A percentile compares a stretch with the other conserved stretches of the same genome.
Conservation (phyloP, 2,888 invertebrate species). For the Tholera decimalis region DNA sequence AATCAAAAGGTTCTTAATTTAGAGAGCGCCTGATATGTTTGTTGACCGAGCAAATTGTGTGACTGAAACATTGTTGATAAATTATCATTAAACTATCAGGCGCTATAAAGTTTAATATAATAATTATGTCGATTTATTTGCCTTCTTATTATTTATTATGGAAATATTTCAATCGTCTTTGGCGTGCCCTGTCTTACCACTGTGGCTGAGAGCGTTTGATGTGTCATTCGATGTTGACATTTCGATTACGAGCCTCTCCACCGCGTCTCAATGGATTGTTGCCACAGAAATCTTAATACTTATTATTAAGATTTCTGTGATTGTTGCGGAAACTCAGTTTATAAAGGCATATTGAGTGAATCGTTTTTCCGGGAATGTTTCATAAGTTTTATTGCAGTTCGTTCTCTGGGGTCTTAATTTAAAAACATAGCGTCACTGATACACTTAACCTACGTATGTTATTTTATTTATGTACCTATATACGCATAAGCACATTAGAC, state of each 20-base stretch:
- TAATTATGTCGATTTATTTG: not conserved
- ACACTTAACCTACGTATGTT: too few species aligned
- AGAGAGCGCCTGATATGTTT: constrained; percentile 10
- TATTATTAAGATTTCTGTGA: too few species aligned
- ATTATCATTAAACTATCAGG: constrained; percentile 18
- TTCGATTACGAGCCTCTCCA: not conserved
- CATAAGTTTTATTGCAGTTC: constrained; percentile 2
- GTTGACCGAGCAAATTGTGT: not conserved
- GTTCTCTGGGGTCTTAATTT: not conserved
- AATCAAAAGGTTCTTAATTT: not conserved
- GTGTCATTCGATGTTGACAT: not conserved
- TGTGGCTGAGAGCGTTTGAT: not conserved
- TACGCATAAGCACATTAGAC: too few species aligned
- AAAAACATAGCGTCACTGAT: not conserved
- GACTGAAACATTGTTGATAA: not conserved
- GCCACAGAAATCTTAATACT: too few species aligned
- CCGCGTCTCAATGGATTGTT: not conserved
- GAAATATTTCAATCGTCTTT: not conserved
- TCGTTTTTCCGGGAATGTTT: constrained; percentile 1
- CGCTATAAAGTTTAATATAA: too few species aligned
- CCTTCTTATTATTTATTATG: not conserved
- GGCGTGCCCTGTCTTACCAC: not conserved
- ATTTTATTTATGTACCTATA: too few species aligned
- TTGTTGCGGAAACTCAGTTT: not conserved
- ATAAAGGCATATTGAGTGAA: not conserved